Percentiles rank a stretch among this genome's conserved stretches.
Evolutionary conservation across 2,888 invertebrate genomes (phyloP).

Genomic region (Dusona sp.): DNA sequence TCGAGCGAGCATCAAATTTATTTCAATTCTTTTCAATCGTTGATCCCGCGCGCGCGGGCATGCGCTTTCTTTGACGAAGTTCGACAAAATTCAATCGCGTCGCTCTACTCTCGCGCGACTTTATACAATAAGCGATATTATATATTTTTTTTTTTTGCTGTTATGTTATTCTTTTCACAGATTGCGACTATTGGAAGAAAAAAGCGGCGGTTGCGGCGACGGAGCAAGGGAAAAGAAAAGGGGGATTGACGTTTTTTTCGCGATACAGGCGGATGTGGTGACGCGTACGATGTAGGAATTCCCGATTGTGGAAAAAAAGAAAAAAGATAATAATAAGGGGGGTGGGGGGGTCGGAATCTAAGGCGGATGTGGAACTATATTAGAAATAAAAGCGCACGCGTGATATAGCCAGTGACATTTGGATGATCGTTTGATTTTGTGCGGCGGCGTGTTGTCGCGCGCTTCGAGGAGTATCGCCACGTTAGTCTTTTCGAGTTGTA

Average conservation of each 20-base stretch:
- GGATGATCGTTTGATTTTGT: conserved; percentile 20
- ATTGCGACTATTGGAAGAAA: not conserved
- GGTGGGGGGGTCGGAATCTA: not conserved
- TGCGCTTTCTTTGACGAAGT: not conserved
- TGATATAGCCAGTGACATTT: not conserved
- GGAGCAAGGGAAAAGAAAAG: not conserved
- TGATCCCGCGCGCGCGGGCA: not conserved
- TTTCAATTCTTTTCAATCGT: not conserved
- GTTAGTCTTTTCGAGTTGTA: conserved; percentile 56
- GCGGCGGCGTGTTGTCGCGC: conserved; percentile 4
- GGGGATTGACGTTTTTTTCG: not conserved
- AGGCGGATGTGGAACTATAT: conserved; percentile 16
- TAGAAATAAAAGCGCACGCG: conserved; percentile 35
- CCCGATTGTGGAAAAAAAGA: not conserved
- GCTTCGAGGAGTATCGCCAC: conserved; percentile 67
- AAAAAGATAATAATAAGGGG: no score
- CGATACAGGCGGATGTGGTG: conserved; percentile 17
- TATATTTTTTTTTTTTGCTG: not conserved
- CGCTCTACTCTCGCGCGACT: not conserved
- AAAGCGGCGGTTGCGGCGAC: not conserved
- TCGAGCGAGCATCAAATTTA: not conserved
- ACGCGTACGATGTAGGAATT: conserved; percentile 7
- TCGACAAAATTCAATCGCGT: not conserved
- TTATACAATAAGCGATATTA: not conserved
- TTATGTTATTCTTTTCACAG: conserved; percentile 6